Conservation (phyloP, 2,888 invertebrate genomes). For the Pterostichus madidus region DNA sequence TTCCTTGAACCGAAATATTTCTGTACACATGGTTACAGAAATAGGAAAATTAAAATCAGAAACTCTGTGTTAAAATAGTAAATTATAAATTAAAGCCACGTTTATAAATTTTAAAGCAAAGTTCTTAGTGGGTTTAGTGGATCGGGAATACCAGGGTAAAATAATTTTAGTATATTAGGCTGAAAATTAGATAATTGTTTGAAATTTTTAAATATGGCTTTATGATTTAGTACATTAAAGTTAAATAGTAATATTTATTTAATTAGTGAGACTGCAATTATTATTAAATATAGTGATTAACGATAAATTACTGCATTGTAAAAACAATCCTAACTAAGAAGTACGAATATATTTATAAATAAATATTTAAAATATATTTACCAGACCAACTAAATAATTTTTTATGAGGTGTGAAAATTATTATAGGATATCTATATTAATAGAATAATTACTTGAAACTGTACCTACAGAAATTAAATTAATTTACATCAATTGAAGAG, state of each 20-base stretch:
- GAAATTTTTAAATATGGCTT: constrained; percentile 45
- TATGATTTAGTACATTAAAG: constrained; percentile 10
- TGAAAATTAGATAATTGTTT: constrained; percentile 27
- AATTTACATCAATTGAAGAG: no score
- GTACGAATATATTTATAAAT: no score
- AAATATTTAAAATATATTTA: no score
- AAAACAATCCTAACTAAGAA: no score
- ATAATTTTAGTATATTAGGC: not conserved
- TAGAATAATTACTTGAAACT: no score
- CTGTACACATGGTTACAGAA: constrained; percentile 24
- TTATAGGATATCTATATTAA: no score
- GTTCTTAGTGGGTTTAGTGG: not conserved
- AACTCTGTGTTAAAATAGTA: constrained; percentile 36
- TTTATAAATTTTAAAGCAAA: constrained; percentile 45
- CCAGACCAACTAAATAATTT: no score
- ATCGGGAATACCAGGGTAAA: constrained; percentile 40
- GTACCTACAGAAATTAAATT: no score
- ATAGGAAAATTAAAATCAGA: constrained; percentile 36
- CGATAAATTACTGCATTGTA: no score
- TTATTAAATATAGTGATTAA: constrained; percentile 33
- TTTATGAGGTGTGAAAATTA: no score
- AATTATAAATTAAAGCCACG: constrained; percentile 10
- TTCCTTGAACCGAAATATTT: constrained; percentile 27
- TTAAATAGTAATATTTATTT: constrained; percentile 45
- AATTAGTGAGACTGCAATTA: constrained; percentile 50